Base-by-base conservation (phyloP, 1,140 invertebrate genomes). In the Heliconius eleuchia region DNA sequence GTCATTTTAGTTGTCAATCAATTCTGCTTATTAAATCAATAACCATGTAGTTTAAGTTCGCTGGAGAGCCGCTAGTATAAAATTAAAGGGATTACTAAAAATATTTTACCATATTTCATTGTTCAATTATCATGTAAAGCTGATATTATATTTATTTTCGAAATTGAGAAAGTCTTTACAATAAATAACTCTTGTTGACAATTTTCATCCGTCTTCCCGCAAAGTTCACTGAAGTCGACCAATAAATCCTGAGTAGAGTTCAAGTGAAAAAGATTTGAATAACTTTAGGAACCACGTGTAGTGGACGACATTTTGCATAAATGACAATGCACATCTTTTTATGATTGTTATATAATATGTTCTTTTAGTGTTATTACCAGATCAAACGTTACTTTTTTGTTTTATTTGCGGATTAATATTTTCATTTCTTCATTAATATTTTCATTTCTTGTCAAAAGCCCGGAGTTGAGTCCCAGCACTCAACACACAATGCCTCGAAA, bases 161-260 rank as follows among this genome's bases (percentile, higher is more conserved):
- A 27, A n/a, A 60, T 60, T 60, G 19, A 11, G 11, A 60, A 30
- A 66, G 27, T 18, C 9, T 66, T 30, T 66, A 76, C 77, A 71
- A 90, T 90, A 91, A 91, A 89, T 89, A 91, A 87, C 83, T 74
- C 74, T 72, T 37, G 83, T 80, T 86, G 88, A 88, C 87, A 91
- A 88, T 86, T 86, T 87, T 84, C 87, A 89, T 87, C 85, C 84
- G 86, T 84, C 86, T 84, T 79, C 80, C 76, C 76, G 71, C 60
- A 39, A 60, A 85, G 84, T 84, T 83, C 80, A 78, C 73, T 74
- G 80, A 89, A 88, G 84, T 92, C 91, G 71, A 70, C 82, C 89
- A 80, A 92, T 92, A 92, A 91, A 91, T 92, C 85, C 81, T 81
- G 82, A 71, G 78, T 77, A 72, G 76, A 84, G 87, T 86, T 81